phyloP scores from a whole-genome alignment of 2,113 vertebrate genomes.

The Hemiprocne comata region DNA sequence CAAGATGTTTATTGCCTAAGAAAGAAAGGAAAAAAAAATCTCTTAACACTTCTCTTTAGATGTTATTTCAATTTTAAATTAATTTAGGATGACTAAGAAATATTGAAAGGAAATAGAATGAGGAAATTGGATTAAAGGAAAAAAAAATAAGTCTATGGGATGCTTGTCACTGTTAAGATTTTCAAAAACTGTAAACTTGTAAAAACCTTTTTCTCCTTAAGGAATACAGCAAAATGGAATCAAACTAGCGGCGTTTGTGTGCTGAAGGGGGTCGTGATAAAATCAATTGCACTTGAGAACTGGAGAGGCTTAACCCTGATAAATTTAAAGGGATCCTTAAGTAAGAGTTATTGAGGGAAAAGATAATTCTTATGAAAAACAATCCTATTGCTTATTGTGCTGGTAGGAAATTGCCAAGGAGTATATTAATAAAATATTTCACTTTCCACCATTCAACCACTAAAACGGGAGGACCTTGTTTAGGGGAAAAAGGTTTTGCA shows the following conservation, averaged over 20 bases:
- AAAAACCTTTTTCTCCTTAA: not conserved
- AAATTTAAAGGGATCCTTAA: not conserved
- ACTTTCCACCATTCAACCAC: not conserved
- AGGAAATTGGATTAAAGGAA: not conserved
- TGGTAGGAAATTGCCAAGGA: not conserved
- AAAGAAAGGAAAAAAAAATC: not conserved
- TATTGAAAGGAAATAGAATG: not conserved
- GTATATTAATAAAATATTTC: not conserved
- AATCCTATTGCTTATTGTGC: not conserved
- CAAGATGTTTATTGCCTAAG: constrained; percentile 42
- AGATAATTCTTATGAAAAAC: not conserved
- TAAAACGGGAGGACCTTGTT: not conserved
- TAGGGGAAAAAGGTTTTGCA: not conserved
- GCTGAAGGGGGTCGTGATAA: not conserved
- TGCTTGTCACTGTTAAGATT: not conserved
- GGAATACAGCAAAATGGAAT: not conserved
- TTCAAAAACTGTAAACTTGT: not conserved
- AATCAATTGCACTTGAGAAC: not conserved
- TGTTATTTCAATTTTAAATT: not conserved
- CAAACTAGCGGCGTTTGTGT: not conserved
- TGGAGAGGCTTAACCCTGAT: not conserved
- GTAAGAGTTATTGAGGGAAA: not conserved
- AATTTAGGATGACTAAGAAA: not conserved
- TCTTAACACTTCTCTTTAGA: not conserved
- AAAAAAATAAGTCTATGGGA: not conserved